A percentile compares a stretch with the other conserved stretches of the same genome.
Conservation (phyloP, 2,888 invertebrate genomes). For the Spisula subtruncata region DNA sequence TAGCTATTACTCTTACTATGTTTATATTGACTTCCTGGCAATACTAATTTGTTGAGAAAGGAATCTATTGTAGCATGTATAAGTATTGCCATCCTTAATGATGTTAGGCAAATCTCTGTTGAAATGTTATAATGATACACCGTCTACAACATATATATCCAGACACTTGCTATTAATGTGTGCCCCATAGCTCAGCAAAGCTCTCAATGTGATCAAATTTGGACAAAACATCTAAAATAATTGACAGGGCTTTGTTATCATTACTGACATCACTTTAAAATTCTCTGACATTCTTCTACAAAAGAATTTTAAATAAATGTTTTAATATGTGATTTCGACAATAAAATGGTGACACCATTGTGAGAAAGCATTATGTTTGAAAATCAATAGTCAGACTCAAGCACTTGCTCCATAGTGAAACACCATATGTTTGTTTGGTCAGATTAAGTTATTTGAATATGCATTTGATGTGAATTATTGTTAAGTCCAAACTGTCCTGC, state of each 20-base stretch:
- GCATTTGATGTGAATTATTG: too few relatives aligned
- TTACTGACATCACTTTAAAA: background rate
- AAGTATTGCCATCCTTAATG: background rate
- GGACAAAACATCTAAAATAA: too few relatives aligned
- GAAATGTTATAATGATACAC: too few relatives aligned
- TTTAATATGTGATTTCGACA: background rate
- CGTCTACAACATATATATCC: too few relatives aligned
- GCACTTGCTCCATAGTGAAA: too few relatives aligned
- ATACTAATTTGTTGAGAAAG: background rate
- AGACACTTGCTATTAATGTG: background rate
- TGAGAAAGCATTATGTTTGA: too few relatives aligned
- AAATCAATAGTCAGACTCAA: too few relatives aligned
- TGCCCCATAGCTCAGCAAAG: background rate
- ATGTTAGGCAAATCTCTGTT: too few relatives aligned
- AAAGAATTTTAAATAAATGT: background rate
- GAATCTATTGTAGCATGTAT: background rate
- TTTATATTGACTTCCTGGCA: background rate
- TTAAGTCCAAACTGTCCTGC: too few relatives aligned
- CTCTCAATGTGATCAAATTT: background rate
- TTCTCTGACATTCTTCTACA: background rate
- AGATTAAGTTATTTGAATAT: too few relatives aligned
- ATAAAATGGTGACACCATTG: background rate
- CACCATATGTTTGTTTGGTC: too few relatives aligned
- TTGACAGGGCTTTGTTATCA: background rate
- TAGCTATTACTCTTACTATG: background rate